Evolutionary conservation across 1,140 invertebrate genomes (phyloP), one percentile per base, ranked within the genome.

Genomic region (Proctacanthus coquilletti): DNA sequence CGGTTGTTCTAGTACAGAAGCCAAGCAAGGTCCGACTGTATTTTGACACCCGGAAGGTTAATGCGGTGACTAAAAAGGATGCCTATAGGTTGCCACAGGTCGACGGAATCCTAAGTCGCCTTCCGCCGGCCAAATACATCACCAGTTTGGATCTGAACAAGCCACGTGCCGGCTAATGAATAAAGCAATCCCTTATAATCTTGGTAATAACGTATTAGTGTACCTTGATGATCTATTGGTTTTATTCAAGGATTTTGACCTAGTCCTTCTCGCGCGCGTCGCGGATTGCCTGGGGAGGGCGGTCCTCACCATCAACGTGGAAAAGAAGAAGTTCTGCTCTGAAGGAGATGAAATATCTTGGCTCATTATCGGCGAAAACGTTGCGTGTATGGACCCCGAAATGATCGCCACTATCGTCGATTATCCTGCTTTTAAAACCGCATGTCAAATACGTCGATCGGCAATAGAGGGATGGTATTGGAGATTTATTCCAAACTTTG

Each of bases 151-250:
- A 52, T 39, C 21, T 53, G 3, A 46, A 44, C 27, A 43, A 18
- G 21, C 18, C 2, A 21, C 31, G 14, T 21, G 19, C 10, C 39
- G 43, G 2, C 41, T 51, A 0, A 48, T 53, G 33, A 8, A 29
- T n/a, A n/a, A n/a, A n/a, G n/a, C n/a, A n/a, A n/a, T n/a, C n/a
- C 14, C 33, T 41, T 2, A 34, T 2, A 43, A 49, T 5, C 45
- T 51, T 25, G 44, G 48, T 8, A 1, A 25, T 3, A 41, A 43
- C 4, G 44, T 48, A 1, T 50, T 52, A 31, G 41, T 37, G 2
- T 52, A 67, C 39, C 18, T 70, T 0, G 67, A 70, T 46, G 68
- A 72, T 40, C 47, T 68, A 2, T 38, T 69, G 0, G 43, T 69
- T 9, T 49, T 50, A 18, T 48, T 44, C 5, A 38, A 46, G 4